Conservation (phyloP, 2,888 invertebrate species). For the Apantesis nais region DNA sequence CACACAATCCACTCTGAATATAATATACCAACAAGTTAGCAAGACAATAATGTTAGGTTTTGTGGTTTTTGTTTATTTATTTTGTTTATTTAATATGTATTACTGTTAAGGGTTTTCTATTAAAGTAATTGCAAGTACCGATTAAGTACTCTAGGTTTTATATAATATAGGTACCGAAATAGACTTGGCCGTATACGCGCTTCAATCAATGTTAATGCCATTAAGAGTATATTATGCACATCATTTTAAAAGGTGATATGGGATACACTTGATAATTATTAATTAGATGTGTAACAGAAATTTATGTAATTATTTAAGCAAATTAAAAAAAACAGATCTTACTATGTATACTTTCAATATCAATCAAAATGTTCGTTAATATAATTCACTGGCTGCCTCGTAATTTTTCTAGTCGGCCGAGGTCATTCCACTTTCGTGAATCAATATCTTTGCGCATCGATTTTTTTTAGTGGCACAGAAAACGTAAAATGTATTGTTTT, state of each 20-base stretch:
- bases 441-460: slow-evolving; percentile 28
- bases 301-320: no score
- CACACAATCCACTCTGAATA: slow-evolving; percentile 10
- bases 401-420: slow-evolving; percentile 13
- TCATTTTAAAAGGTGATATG: no score
- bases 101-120: no score
- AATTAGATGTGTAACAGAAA: no score
- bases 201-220: no score
- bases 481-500: no score
- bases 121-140: neutral
- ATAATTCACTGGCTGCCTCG: neutral
- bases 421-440: slow-evolving; percentile 33
- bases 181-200: no score
- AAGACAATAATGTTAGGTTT: neutral
- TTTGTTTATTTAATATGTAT: neutral
- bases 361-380: neutral
- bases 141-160: no score
- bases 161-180: no score
- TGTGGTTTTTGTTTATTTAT: neutral
- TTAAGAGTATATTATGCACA: no score
- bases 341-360: no score
- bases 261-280: no score
- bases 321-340: neutral
- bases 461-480: slow-evolving; percentile 8
- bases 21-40: neutral